Percentiles rank a stretch among this genome's conserved stretches.
These are phyloP conservation scores for Microchrysa polita DNA, from an alignment of 2,888 invertebrate species.

Conservation along the genomic window DNA sequence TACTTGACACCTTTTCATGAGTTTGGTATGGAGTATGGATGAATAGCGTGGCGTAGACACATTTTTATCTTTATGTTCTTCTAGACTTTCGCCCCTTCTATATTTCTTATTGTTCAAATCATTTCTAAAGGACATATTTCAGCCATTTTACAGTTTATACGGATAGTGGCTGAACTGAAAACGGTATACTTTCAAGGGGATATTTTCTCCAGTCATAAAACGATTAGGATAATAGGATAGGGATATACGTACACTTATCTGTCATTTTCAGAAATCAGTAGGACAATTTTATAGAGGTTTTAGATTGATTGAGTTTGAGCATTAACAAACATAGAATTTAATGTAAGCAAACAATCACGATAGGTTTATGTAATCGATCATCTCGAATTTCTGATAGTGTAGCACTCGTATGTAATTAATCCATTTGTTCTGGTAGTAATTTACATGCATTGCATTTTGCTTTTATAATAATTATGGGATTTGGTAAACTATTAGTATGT, in stretches of 20 bases:
- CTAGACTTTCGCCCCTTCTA: background rate
- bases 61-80: background rate
- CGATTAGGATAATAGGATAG: background rate
- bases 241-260: background rate
- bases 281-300: too few relatives aligned
- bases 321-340: too few relatives aligned
- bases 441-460: too few relatives aligned
- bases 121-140: background rate
- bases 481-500: too few relatives aligned
- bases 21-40: slow-evolving; percentile 8
- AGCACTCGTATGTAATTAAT: too few relatives aligned
- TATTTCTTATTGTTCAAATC: background rate
- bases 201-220: background rate
- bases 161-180: too few relatives aligned
- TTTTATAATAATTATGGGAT: too few relatives aligned
- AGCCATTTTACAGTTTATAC: background rate
- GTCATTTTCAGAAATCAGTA: background rate
- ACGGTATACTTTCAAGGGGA: background rate
- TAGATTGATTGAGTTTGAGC: too few relatives aligned
- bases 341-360: too few relatives aligned
- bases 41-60: slow-evolving; percentile 10
- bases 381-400: too few relatives aligned
- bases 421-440: too few relatives aligned
- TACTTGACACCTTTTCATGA: slow-evolving; percentile 37
- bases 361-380: too few relatives aligned